Evolutionary conservation across 2,113 vertebrate genomes (phyloP).

Genomic region (Marcusenius ussheri): DNA sequence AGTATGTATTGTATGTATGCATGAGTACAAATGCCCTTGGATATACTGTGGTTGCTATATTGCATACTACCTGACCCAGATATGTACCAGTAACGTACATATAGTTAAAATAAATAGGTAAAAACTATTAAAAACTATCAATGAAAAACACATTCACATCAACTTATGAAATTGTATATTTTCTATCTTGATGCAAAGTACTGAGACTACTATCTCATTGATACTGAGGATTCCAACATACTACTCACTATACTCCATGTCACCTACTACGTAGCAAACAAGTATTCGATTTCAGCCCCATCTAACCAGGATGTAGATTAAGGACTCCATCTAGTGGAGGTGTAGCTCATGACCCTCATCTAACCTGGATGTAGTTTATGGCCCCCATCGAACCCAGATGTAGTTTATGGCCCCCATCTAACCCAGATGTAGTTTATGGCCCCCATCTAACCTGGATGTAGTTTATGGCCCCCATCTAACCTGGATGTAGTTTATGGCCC

Average conservation of each 20-base stretch:
- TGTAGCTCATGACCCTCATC: not conserved
- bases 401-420: too few relatives aligned
- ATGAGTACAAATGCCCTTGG: not conserved
- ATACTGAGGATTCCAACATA: not conserved
- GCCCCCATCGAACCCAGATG: accelerated
- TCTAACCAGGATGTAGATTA: not conserved
- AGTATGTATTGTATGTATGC: not conserved
- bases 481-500: not conserved
- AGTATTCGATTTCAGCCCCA: not conserved
- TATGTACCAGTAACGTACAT: not conserved
- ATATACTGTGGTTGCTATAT: not conserved
- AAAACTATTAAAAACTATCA: not conserved
- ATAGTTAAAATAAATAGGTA: not conserved
- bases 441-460: not conserved
- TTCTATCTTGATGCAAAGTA: not conserved
- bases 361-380: not conserved
- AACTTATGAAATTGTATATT: not conserved
- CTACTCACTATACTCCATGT: not conserved
- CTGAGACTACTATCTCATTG: not conserved
- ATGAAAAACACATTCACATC: not conserved
- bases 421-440: not conserved
- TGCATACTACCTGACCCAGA: not conserved
- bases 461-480: not conserved
- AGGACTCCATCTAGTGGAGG: not conserved
- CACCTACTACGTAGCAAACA: not conserved